Percentiles rank a stretch among this genome's conserved stretches.
Conservation (phyloP, 1,140 invertebrate species). For the Stenopsyche tienmushanensis region DNA sequence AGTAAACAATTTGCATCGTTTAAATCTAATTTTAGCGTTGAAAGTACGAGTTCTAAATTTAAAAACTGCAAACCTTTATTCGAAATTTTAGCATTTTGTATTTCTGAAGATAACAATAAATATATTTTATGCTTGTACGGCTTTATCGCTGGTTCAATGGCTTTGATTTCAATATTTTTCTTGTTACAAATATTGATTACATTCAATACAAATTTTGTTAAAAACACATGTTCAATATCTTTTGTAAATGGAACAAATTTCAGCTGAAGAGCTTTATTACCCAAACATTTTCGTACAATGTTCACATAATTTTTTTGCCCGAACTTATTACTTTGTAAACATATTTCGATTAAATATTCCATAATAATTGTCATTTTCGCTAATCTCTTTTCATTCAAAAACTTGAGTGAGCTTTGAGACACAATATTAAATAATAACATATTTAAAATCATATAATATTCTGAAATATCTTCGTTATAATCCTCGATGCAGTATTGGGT, state of each 20-base stretch:
- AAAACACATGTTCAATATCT: conserved; percentile 46
- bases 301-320: conserved; percentile 44
- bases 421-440: conserved; percentile 50
- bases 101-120: conserved; percentile 48
- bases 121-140: conserved; percentile 54
- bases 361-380: conserved; percentile 23
- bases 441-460: conserved; percentile 50
- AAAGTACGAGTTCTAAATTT: conserved; percentile 46
- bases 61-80: conserved; percentile 46
- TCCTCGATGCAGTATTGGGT: conserved; percentile 42
- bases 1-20: conserved; percentile 47
- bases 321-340: conserved; percentile 44
- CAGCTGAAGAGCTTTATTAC: conserved; percentile 57
- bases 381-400: conserved; percentile 42
- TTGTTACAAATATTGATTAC: conserved; percentile 47
- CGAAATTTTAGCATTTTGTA: conserved; percentile 51
- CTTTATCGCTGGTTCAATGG: conserved; percentile 47
- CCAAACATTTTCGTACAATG: conserved; percentile 46
- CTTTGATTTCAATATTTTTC: conserved; percentile 45
- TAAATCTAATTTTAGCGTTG: conserved; percentile 46
- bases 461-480: conserved; percentile 45
- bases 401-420: conserved; percentile 45
- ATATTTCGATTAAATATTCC: conserved; percentile 6
- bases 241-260: conserved; percentile 55
- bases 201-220: conserved; percentile 54